phyloP scores from a whole-genome alignment of 2,888 invertebrate genomes.

The Aphrophora alni region DNA sequence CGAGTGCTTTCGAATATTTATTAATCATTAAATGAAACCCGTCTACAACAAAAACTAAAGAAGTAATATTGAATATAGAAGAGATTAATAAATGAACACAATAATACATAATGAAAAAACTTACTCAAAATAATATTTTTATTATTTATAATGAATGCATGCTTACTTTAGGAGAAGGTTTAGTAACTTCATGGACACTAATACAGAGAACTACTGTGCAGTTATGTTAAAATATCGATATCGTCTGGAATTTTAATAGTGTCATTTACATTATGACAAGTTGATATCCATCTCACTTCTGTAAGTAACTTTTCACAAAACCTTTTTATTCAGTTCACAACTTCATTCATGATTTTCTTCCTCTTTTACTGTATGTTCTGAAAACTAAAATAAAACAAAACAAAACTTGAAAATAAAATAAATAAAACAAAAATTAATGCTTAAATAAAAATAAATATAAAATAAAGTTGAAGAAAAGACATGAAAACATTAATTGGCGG shows the following conservation, averaged over 20 bases:
- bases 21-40: too few species aligned
- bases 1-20: too few species aligned
- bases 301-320: too few species aligned
- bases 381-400: conserved; percentile 4
- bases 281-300: neutral
- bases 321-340: neutral
- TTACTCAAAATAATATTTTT: too few species aligned
- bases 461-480: too few species aligned
- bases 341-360: neutral
- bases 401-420: neutral
- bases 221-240: neutral
- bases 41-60: too few species aligned
- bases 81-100: too few species aligned
- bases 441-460: neutral
- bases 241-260: neutral
- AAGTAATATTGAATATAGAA: too few species aligned
- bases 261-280: neutral
- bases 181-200: neutral
- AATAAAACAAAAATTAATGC: neutral
- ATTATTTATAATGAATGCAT: neutral
- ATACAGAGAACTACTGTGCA: neutral
- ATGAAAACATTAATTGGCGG: too few species aligned
- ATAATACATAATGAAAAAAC: too few species aligned
- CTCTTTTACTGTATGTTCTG: neutral
- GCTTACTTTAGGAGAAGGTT: neutral